Conservation (phyloP, 2,797 vertebrate species). For the Luscinia megarhynchos region DNA sequence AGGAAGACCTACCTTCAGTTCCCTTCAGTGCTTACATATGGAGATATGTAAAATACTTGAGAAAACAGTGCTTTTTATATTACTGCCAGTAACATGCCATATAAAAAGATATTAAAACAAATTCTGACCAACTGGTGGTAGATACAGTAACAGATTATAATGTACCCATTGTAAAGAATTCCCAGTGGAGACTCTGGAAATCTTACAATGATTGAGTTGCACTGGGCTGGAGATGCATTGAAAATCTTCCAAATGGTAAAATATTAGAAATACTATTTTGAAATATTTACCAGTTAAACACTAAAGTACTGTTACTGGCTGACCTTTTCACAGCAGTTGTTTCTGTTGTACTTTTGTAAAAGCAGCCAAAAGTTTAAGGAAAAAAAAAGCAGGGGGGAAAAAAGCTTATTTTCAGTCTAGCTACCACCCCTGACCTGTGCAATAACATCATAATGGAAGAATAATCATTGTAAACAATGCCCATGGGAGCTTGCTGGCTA, state of each 20-base stretch:
- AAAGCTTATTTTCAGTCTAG: constrained; percentile 78
- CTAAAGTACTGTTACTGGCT: constrained; percentile 75
- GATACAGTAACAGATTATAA: constrained; percentile 76
- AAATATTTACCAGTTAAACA: constrained; percentile 82
- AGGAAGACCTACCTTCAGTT: constrained; percentile 57
- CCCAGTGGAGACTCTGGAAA: constrained; percentile 72
- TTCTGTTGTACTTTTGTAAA: constrained; percentile 74
- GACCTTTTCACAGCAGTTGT: constrained; percentile 74
- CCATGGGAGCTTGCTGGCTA: constrained; percentile 77
- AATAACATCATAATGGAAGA: constrained; percentile 85
- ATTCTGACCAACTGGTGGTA: constrained; percentile 70
- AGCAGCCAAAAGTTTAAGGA: constrained; percentile 64
- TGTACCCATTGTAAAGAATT: constrained; percentile 78
- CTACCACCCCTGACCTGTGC: constrained; percentile 73
- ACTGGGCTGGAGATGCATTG: constrained; percentile 72
- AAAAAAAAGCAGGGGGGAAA: background rate
- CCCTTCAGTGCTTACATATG: constrained; percentile 62
- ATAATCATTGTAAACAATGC: constrained; percentile 85
- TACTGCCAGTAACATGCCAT: constrained; percentile 73
- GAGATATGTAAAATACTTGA: constrained; percentile 70
- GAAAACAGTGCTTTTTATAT: constrained; percentile 73
- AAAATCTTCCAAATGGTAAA: constrained; percentile 81
- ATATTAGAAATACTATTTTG: constrained; percentile 80
- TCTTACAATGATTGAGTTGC: constrained; percentile 76
- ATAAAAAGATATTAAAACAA: constrained; percentile 79